Conservation (phyloP, 1,140 invertebrate species). For the Bombus ignitus region DNA sequence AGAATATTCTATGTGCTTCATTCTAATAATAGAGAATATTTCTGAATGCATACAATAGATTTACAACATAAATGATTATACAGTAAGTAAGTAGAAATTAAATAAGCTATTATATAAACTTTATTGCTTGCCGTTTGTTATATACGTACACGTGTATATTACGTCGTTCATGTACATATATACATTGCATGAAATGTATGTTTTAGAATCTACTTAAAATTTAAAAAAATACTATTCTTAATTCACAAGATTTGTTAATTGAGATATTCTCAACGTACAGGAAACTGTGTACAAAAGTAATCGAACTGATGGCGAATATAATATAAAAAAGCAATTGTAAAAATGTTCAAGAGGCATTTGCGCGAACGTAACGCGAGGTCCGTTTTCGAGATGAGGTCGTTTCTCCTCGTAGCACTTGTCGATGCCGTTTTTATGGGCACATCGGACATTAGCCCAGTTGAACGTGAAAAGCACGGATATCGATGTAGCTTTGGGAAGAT, state of each 20-base stretch:
- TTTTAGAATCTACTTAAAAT: too few relatives aligned
- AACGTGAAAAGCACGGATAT: conserved; percentile 36
- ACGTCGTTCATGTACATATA: too few relatives aligned
- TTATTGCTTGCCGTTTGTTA: too few relatives aligned
- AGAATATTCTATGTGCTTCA: too few relatives aligned
- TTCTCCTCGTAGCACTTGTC: conserved; percentile 52
- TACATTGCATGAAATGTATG: too few relatives aligned
- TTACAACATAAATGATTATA: too few relatives aligned
- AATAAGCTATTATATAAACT: too few relatives aligned
- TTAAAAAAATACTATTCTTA: neutral
- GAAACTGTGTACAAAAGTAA: neutral
- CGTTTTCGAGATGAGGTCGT: conserved; percentile 20
- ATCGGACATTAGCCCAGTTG: conserved; percentile 53
- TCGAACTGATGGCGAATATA: too few relatives aligned
- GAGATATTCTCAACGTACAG: neutral
- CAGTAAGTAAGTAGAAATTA: too few relatives aligned
- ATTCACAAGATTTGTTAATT: neutral
- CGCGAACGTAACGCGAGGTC: conserved; percentile 21
- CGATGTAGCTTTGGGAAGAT: conserved; percentile 32
- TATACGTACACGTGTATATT: too few relatives aligned
- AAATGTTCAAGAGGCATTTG: conserved; percentile 13
- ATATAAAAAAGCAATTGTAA: neutral
- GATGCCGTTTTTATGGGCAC: conserved; percentile 52
- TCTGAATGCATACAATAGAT: too few relatives aligned
- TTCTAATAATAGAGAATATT: too few relatives aligned